These are phyloP conservation scores for Paracyprichromis sp. DNA, from an alignment of 2,113 vertebrate genomes.

Conservation along the genomic window DNA sequence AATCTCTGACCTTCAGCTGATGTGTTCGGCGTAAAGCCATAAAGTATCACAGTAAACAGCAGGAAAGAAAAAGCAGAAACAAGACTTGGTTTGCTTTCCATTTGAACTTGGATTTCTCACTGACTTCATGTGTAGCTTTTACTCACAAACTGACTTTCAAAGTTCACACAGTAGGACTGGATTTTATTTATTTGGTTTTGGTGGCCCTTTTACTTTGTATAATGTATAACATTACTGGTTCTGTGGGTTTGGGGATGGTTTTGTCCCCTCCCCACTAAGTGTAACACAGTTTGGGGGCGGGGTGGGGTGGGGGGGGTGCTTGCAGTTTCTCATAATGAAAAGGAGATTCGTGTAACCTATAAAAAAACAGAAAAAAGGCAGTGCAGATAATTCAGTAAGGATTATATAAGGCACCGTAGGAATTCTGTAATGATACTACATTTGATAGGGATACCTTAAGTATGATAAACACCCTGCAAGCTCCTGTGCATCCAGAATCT, in stretches of 20 bases:
- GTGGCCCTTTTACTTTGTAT: neutral
- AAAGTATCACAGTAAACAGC: neutral
- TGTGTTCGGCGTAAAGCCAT: neutral
- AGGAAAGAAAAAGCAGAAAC: neutral
- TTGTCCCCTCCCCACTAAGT: neutral
- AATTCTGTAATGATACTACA: neutral
- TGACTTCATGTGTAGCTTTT: neutral
- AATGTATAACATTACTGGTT: neutral
- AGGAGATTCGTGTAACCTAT: neutral
- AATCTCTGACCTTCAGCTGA: constrained; percentile 24
- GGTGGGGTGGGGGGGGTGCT: neutral
- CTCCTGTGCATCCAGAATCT: neutral
- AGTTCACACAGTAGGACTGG: neutral
- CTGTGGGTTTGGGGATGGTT: neutral
- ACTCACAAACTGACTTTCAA: neutral
- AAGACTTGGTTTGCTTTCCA: neutral
- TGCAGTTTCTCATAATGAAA: neutral
- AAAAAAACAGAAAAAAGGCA: neutral
- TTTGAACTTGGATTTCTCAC: neutral
- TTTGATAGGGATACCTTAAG: neutral
- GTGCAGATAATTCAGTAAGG: neutral
- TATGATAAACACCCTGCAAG: neutral
- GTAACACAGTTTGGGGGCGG: neutral
- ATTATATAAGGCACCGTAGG: neutral
- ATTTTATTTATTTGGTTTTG: neutral